Conservation (phyloP, 2,113 vertebrate species). For the Cariama cristata region DNA sequence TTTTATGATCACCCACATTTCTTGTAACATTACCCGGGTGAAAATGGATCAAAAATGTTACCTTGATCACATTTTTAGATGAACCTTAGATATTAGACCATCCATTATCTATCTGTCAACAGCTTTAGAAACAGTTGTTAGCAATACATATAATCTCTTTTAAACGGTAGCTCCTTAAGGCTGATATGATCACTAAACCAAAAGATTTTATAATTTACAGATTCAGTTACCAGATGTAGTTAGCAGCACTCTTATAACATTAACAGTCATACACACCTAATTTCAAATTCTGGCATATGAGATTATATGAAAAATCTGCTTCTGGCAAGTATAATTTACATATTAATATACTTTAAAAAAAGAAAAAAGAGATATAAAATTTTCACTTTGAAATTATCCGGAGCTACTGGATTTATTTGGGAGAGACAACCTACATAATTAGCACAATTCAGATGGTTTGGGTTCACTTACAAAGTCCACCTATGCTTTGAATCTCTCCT, state of each 20-base stretch:
- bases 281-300: conserved; percentile 70
- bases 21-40: neutral
- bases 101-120: conserved; percentile 56
- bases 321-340: conserved; percentile 64
- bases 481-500: neutral
- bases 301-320: conserved; percentile 51
- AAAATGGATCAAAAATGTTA: conserved; percentile 45
- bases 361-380: conserved; percentile 30
- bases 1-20: conserved; percentile 25
- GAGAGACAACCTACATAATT: neutral
- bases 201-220: conserved; percentile 70
- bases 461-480: neutral
- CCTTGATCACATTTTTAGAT: conserved; percentile 41
- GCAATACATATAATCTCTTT: conserved; percentile 66
- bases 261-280: conserved; percentile 57
- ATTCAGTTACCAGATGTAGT: conserved; percentile 72
- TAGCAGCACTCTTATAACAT: conserved; percentile 55
- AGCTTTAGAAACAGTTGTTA: conserved; percentile 69
- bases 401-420: neutral
- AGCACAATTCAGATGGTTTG: neutral
- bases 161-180: conserved; percentile 67
- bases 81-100: conserved; percentile 35
- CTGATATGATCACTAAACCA: conserved; percentile 69
- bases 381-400: conserved; percentile 23
- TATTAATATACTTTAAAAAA: conserved; percentile 24